These are phyloP conservation scores for Cyprinodon diabolis DNA, from an alignment of 2,797 vertebrate genomes.

Conservation along the genomic window DNA sequence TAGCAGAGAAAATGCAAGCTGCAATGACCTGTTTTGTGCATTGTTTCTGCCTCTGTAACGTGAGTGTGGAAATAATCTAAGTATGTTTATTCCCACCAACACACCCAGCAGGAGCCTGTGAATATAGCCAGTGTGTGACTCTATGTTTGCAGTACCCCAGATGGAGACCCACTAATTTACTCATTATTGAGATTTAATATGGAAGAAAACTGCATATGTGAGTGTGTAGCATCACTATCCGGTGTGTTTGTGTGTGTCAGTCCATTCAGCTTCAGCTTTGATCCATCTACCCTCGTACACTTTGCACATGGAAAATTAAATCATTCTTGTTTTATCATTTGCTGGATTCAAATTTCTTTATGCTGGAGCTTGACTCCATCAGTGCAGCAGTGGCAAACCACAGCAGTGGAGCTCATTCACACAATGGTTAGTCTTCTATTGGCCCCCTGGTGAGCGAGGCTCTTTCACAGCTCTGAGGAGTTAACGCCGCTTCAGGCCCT, in stretches of 20 bases:
- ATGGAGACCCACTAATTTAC: conserved; percentile 76
- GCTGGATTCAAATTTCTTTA: conserved; percentile 25
- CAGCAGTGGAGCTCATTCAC: conserved; percentile 46
- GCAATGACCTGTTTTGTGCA: conserved; percentile 54
- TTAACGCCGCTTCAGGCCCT: conserved; percentile 63
- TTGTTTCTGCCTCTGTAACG: conserved; percentile 40
- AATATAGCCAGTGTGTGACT: conserved; percentile 66
- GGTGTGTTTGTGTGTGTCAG: conserved; percentile 22
- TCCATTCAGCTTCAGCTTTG: conserved; percentile 32
- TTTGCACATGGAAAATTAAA: conserved; percentile 29
- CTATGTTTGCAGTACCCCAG: conserved; percentile 72
- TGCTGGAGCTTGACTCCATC: conserved; percentile 32
- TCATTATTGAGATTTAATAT: conserved; percentile 72
- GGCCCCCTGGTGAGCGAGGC: conserved; percentile 62
- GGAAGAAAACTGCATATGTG: conserved; percentile 39
- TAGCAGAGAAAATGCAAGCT: conserved; percentile 36
- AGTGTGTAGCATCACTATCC: conserved; percentile 33
- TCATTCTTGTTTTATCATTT: conserved; percentile 17
- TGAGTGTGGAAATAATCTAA: conserved; percentile 59
- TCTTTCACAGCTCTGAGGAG: conserved; percentile 60
- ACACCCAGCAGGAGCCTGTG: conserved; percentile 71
- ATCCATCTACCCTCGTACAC: conserved; percentile 12
- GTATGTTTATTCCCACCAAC: conserved; percentile 73
- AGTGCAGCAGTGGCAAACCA: conserved; percentile 47
- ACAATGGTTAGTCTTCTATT: conserved; percentile 56